A percentile compares a stretch with the other conserved stretches of the same genome.
These are phyloP conservation scores for Tragelaphus scriptus DNA, from an alignment of 2,113 vertebrate genomes.

Conservation along the genomic window DNA sequence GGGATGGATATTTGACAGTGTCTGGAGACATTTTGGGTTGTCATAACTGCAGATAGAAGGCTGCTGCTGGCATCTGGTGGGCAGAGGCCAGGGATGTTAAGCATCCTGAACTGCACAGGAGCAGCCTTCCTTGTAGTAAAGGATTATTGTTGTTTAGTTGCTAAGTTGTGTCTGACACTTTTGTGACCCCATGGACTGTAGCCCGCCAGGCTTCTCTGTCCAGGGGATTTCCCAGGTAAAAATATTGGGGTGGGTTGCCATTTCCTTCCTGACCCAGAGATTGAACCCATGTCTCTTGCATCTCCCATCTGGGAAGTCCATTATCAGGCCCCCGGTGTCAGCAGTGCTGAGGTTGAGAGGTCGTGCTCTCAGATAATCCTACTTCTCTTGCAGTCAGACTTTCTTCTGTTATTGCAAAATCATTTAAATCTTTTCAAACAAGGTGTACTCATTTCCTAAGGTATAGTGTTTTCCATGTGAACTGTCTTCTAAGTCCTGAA, in stretches of 20 bases:
- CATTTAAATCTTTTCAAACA: not conserved
- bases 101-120: not conserved
- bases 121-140: not conserved
- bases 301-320: not conserved
- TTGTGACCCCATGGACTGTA: not conserved
- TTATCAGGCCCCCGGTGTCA: not conserved
- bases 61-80: not conserved
- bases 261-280: not conserved
- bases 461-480: not conserved
- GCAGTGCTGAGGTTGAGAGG: not conserved
- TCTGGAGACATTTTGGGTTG: not conserved
- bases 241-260: not conserved
- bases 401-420: not conserved
- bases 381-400: not conserved
- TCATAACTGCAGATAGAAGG: not conserved
- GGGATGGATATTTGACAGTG: not conserved
- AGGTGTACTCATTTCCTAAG: not conserved
- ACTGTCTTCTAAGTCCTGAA: not conserved
- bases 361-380: accelerated
- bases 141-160: not conserved
- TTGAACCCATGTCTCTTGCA: not conserved
- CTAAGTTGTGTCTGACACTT: not conserved
- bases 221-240: not conserved
- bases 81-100: not conserved
- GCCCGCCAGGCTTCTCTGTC: not conserved